Evolutionary conservation across 2,797 vertebrate species (phyloP), one percentile per base, ranked within the genome.

Genomic region (Urosaurus nigricauda): DNA sequence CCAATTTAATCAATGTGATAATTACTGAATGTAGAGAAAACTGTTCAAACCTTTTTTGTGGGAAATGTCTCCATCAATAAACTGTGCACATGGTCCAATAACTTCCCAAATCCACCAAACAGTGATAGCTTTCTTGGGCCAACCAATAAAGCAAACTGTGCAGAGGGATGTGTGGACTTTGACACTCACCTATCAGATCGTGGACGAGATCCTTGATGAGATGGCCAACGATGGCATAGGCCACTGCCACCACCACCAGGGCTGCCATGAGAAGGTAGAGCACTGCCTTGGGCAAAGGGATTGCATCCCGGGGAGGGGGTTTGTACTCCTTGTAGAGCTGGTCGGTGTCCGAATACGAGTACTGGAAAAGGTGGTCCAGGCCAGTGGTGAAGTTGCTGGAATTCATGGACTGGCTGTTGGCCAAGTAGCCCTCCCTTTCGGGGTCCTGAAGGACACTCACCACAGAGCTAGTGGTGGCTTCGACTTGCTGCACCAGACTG

Each of bases 261-360:
- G 98, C 98, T 5, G 98, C 98, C 98, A 98, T 98, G 60, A 98
- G 96, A 92, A 98, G 97, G 95, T 98, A 98, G 29, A 98, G 97
- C 12, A 98, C 97, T 24, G 98, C 98, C 85, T 98, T 98, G 93
- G 98, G 98, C 91, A 98, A 95, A 77, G 97, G 98, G 65, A 98
- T 97, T 51, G 98, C 94, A 0, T 98, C 98, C 68, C 97, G 94
- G 58, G 96, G 95, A 5, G 98, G 97, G 0, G 97, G 96, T 90
- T 97, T 97, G 96, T 97, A 96, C 95, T 98, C 98, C 79, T 97
- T 97, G 96, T 97, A 97, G 84, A 98, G 96, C 93, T 98, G 96
- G 92, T 98, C 98, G 63, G 97, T 96, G 94, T 98, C 98, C 0
- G 98, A 98, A 88, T 97, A 98, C 0, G 98, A 98, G 91, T 97